These are phyloP conservation scores for Condylura cristata DNA, from an alignment of 2,113 vertebrate genomes.

Conservation along the genomic window DNA sequence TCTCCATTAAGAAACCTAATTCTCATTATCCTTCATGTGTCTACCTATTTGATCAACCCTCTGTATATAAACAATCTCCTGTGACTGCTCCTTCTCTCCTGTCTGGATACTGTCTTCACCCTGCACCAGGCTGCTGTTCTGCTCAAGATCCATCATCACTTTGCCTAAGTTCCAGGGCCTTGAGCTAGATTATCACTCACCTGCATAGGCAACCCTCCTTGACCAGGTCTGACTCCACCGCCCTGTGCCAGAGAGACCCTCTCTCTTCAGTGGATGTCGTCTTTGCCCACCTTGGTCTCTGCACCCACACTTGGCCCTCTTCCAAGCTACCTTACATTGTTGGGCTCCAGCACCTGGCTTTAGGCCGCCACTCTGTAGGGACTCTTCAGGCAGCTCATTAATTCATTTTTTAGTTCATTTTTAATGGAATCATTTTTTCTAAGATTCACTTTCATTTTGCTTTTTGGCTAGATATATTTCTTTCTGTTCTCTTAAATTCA, in stretches of 20 bases:
- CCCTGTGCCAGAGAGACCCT: background rate
- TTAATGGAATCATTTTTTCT: background rate
- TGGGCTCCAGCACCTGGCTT: background rate
- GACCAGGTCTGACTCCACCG: background rate
- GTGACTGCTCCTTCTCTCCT: no score
- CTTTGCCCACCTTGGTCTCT: background rate
- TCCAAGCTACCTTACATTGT: background rate
- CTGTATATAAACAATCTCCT: background rate
- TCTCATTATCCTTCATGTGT: background rate
- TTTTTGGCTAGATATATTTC: background rate
- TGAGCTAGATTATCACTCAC: background rate
- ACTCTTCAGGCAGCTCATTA: background rate
- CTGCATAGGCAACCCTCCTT: background rate
- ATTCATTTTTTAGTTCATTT: background rate
- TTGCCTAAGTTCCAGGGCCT: background rate
- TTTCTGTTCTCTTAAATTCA: background rate
- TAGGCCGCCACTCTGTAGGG: background rate
- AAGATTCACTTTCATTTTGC: background rate
- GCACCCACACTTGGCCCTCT: background rate
- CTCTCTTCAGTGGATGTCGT: background rate
- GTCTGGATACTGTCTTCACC: background rate
- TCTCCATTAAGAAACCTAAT: background rate
- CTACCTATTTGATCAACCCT: background rate
- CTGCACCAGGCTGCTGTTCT: background rate
- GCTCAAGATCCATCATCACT: background rate